Evolutionary conservation across 2,888 invertebrate genomes (phyloP).

Genomic region (Pediacus dermestoides): DNA sequence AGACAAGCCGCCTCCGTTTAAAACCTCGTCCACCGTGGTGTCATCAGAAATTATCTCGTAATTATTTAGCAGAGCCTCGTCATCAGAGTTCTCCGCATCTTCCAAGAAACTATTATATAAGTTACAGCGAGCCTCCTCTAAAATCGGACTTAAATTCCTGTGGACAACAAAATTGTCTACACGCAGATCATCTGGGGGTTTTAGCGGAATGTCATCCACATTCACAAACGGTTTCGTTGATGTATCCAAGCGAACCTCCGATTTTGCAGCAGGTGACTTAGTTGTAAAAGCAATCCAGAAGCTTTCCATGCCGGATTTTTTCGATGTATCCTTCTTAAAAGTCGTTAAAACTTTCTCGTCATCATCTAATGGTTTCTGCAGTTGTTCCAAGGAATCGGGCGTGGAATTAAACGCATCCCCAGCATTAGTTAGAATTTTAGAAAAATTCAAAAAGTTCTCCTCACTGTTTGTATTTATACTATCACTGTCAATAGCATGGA

Average conservation of each 20-base stretch:
- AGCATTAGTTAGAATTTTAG: constrained; percentile 16
- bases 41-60: constrained; percentile 11
- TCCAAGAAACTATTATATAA: constrained; percentile 24
- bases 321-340: constrained; percentile 34
- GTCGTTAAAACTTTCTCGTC: constrained; percentile 23
- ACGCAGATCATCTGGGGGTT: constrained; percentile 39
- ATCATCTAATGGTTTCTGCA: not conserved
- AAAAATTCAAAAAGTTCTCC: constrained; percentile 22
- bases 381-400: constrained; percentile 16
- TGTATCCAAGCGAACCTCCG: constrained; percentile 19
- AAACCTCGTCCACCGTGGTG: too few species aligned
- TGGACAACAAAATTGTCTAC: constrained; percentile 9
- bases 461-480: constrained; percentile 6
- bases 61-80: constrained; percentile 14
- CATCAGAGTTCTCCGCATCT: constrained; percentile 8
- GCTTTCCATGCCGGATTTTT: constrained; percentile 37
- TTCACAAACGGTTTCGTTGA: constrained; percentile 24
- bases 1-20: constrained; percentile 15
- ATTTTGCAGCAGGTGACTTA: too few species aligned
- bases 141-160: constrained; percentile 36
- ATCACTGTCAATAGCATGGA: constrained; percentile 24
- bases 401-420: constrained; percentile 27
- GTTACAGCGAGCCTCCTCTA: constrained; percentile 39
- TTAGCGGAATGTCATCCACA: constrained; percentile 44
- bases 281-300: constrained; percentile 46